These are phyloP conservation scores for Zaprionus tsacasi DNA, from an alignment of 1,140 invertebrate species.

Conservation along the genomic window DNA sequence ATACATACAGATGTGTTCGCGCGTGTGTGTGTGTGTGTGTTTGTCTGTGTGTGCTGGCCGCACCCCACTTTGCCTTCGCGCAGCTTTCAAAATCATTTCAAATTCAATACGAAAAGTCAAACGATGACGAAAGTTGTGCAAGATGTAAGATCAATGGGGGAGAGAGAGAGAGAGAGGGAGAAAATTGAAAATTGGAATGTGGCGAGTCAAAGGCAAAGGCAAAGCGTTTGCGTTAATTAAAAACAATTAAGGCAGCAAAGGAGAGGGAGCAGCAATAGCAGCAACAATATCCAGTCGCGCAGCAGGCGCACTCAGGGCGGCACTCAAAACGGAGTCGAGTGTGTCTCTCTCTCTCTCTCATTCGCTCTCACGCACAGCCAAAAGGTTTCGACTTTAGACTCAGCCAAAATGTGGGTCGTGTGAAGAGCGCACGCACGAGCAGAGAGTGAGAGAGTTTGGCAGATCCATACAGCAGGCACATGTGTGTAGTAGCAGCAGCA, in stretches of 20 bases:
- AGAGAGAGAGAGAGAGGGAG: not conserved
- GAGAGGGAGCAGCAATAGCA: constrained; percentile 41
- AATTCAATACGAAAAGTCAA: constrained; percentile 77
- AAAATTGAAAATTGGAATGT: constrained; percentile 77
- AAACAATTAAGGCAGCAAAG: constrained; percentile 78
- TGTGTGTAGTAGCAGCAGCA: constrained; percentile 2
- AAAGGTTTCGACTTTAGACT: constrained; percentile 53
- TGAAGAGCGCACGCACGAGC: constrained; percentile 25
- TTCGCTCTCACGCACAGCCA: constrained; percentile 55
- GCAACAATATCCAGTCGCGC: constrained; percentile 28
- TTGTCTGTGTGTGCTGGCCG: constrained; percentile 32
- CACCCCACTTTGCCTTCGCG: constrained; percentile 62
- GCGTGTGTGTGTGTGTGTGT: constrained; percentile 27
- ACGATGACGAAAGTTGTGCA: constrained; percentile 74
- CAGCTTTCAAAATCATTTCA: constrained; percentile 78
- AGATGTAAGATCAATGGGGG: constrained; percentile 28
- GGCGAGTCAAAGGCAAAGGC: constrained; percentile 58
- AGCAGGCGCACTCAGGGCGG: constrained; percentile 35
- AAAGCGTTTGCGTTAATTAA: constrained; percentile 83
- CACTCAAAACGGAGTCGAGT: constrained; percentile 33
- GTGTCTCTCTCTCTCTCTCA: not conserved
- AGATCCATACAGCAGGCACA: constrained; percentile 12
- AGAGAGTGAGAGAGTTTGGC: not conserved
- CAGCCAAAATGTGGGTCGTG: constrained; percentile 70
- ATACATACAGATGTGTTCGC: constrained; percentile 22